phyloP scores from a whole-genome alignment of 2,888 invertebrate species.

The Chorisops tibialis region DNA sequence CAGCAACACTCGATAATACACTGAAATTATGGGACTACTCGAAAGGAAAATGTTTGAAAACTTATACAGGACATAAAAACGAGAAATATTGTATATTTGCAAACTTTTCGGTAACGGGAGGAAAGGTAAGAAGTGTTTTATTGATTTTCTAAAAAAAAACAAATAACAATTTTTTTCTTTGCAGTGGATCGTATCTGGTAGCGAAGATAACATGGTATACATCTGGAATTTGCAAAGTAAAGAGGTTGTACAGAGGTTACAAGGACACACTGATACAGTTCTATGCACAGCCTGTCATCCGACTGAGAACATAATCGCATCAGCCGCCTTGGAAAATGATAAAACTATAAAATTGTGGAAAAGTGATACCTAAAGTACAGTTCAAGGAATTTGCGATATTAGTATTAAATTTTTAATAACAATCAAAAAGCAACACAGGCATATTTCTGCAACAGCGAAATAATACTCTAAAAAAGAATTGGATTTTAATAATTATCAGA shows the following conservation, averaged over 20 bases:
- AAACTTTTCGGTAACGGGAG: slow-evolving; percentile 99
- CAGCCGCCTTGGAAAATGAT: slow-evolving; percentile 96
- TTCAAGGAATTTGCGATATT: too few species aligned
- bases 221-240: slow-evolving; percentile 99
- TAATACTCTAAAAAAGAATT: too few species aligned
- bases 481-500: too few species aligned
- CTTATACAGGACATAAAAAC: slow-evolving; percentile 97
- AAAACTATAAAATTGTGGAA: slow-evolving; percentile 99
- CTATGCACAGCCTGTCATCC: slow-evolving; percentile 99
- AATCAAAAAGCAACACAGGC: too few species aligned
- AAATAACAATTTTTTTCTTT: slow-evolving; percentile 38
- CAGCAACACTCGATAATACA: slow-evolving; percentile 97
- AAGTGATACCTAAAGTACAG: slow-evolving; percentile 74
- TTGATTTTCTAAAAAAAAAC: slow-evolving; percentile 1
- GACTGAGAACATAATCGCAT: slow-evolving; percentile 98
- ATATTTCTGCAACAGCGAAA: too few species aligned
- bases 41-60: slow-evolving; percentile 97
- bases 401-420: too few species aligned
- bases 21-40: slow-evolving; percentile 99
- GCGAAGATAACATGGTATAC: slow-evolving; percentile 97
- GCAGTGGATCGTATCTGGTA: slow-evolving; percentile 99
- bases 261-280: slow-evolving; percentile 94
- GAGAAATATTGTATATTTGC: slow-evolving; percentile 99
- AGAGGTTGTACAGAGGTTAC: slow-evolving; percentile 96
- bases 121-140: slow-evolving; percentile 69